phyloP scores from a whole-genome alignment of 1,140 invertebrate genomes.

The Drosophila pseudoobscura region DNA sequence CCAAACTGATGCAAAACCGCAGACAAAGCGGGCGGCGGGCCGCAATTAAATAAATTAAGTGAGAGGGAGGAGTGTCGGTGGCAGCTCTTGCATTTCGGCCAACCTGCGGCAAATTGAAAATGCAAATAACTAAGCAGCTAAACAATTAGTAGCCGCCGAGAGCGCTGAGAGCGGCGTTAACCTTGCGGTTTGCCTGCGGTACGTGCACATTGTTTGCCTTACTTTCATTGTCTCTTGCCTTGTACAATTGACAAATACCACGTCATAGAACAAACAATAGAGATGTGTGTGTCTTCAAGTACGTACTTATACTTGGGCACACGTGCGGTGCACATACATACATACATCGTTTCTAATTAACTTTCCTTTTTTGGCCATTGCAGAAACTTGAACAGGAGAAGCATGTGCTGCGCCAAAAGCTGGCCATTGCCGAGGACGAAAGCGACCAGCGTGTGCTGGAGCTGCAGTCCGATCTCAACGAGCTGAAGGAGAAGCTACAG shows the following conservation, averaged over 20 bases:
- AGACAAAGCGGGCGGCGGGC: conserved; percentile 3
- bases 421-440: conserved; percentile 93
- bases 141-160: conserved; percentile 41
- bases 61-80: conserved; percentile 11
- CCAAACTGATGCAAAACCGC: conserved; percentile 34
- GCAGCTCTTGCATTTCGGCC: conserved; percentile 22
- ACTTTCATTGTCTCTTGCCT: conserved; percentile 65
- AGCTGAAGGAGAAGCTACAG: conserved; percentile 88
- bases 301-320: too few relatives aligned
- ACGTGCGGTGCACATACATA: background rate
- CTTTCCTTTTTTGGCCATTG: conserved; percentile 71
- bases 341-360: conserved; percentile 44
- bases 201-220: conserved; percentile 65
- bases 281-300: background rate
- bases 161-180: conserved; percentile 50
- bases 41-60: conserved; percentile 36
- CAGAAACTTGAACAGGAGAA: conserved; percentile 97
- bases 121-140: conserved; percentile 55
- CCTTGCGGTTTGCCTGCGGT: conserved; percentile 62
- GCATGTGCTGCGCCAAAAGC: conserved; percentile 91
- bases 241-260: conserved; percentile 34
- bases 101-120: conserved; percentile 42
- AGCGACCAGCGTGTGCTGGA: conserved; percentile 94
- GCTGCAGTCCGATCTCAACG: conserved; percentile 92
- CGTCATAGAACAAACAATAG: conserved; percentile 70